A percentile compares a stretch with the other conserved stretches of the same genome.
Evolutionary conservation across 2,113 vertebrate species (phyloP).

Genomic region (Oryzias woworae): DNA sequence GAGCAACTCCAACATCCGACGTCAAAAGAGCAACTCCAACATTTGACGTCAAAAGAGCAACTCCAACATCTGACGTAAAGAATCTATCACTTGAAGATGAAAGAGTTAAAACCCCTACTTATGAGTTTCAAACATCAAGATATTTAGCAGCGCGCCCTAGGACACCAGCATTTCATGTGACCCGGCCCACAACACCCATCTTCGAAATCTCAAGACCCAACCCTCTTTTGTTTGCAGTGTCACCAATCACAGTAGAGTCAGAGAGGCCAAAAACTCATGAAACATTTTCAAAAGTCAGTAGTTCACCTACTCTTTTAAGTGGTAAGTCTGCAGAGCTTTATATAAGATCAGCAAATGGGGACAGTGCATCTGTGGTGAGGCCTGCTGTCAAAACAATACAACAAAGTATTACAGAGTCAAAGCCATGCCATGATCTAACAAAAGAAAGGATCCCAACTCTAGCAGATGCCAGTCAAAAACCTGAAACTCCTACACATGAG

Average conservation of each 20-base stretch:
- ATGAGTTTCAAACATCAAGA: constrained; percentile 50
- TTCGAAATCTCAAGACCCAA: constrained; percentile 77
- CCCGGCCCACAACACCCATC: constrained; percentile 57
- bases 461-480: constrained; percentile 17
- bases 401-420: constrained; percentile 44
- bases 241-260: constrained; percentile 65
- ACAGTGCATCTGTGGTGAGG: constrained; percentile 40
- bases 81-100: background rate
- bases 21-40: too few relatives aligned
- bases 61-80: too few relatives aligned
- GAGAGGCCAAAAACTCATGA: constrained; percentile 62
- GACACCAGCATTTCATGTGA: constrained; percentile 63
- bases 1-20: background rate
- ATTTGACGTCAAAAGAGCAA: too few relatives aligned
- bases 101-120: constrained; percentile 60
- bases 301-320: constrained; percentile 11
- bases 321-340: constrained; percentile 18
- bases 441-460: constrained; percentile 15
- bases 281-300: constrained; percentile 18
- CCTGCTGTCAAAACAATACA: constrained; percentile 29
- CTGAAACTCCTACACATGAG: constrained; percentile 30
- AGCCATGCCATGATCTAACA: constrained; percentile 42
- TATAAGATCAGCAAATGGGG: constrained; percentile 47
- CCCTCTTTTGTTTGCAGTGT: constrained; percentile 76
- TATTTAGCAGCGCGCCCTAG: constrained; percentile 55